Base-by-base conservation (phyloP, 2,797 vertebrate species). In the Vespertilio murinus region DNA sequence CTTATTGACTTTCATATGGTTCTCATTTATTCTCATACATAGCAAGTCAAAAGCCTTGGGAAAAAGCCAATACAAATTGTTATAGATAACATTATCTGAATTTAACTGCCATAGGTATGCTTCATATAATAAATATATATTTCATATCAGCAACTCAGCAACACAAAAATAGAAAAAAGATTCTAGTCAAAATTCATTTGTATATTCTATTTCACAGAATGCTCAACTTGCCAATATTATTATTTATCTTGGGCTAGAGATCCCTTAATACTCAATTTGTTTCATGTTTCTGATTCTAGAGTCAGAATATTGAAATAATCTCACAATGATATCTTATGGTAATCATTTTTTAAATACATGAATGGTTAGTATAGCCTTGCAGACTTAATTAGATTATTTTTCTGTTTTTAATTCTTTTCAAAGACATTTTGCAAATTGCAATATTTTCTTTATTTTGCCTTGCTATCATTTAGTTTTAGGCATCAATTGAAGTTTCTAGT, bases 1-100 rank as follows among this genome's bases (percentile, higher is more conserved):
- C 94, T 93, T 94, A 83, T 16, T 97, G 94, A 95, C 90, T 97
- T 97, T 96, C 96, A 96, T 96, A 96, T 97, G 96, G 95, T 95
- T 96, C 93, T 95, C 93, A 95, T 97, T 97, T 96, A 92, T 96
- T 92, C 79, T 96, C 28, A 70, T 93, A 90, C 82, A 94, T 30
- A 67, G 90, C 25, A 92, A 96, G 95, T 92, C 84, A 87, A 97
- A 96, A 93, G 61, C 49, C 25, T 94, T 97, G 96, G 96, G 70
- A 81, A 23, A 30, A 97, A 94, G 93, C 96, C 97, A 97, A 78
- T 90, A 95, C 95, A 97, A 97, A 97, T 97, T 96, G 93, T 95
- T 96, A 93, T 3, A 97, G 95, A 95, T 97, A 97, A 90, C 74
- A 83, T 79, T 96, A 95, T 97, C 93, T 94, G 90, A 95, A 93